Base-by-base conservation (phyloP, 1,140 invertebrate species). In the Mylabris phalerata region DNA sequence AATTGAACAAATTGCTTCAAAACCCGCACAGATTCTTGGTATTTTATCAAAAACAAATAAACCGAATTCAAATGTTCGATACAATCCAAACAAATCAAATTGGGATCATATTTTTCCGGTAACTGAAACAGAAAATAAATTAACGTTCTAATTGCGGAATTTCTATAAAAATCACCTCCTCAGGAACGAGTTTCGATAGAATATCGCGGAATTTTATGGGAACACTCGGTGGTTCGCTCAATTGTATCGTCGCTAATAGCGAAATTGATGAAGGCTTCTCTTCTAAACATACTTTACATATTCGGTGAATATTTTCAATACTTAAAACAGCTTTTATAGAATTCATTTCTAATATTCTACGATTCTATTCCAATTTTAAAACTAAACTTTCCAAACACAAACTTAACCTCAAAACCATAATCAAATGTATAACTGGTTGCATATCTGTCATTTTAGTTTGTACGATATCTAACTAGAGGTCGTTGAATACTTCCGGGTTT, bases 211-310 rank as follows among this genome's bases (percentile, higher is more conserved):
- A 39, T 10, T 41, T 59, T 2, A 48, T 48, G 9, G 44, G 39
- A 39, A 42, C 25, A n/a, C 44, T 10, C 2, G 11, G 13, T 38
- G 39, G 25, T n/a, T 59, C 44, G 11, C 46, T 32, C 39, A 59
- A 59, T 46, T 47, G 42, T 2, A 59, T 59, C 13, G 25, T 40
- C 9, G 49, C 38, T 9, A 41, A 40, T 9, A 59, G 44, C 0
- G 42, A 24, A 32, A 48, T 32, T 41, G 51, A 45, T 19, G 6
- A 19, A 6, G n/a, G 9, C 25, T 51, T 52, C 26, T 52, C 42
- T 59, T 59, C 43, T 10, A 59, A 47, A 41, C 57, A 59, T 6
- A 59, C 13, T 52, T 46, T 59, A 41, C 57, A 59, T 32, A 59
- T 52, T 47, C 51, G 44, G 9, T 50, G 41, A 10, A 59, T 25